Evolutionary conservation across 2,797 vertebrate species (phyloP), one percentile per base, ranked within the genome.

Genomic region (Paguma larvata): DNA sequence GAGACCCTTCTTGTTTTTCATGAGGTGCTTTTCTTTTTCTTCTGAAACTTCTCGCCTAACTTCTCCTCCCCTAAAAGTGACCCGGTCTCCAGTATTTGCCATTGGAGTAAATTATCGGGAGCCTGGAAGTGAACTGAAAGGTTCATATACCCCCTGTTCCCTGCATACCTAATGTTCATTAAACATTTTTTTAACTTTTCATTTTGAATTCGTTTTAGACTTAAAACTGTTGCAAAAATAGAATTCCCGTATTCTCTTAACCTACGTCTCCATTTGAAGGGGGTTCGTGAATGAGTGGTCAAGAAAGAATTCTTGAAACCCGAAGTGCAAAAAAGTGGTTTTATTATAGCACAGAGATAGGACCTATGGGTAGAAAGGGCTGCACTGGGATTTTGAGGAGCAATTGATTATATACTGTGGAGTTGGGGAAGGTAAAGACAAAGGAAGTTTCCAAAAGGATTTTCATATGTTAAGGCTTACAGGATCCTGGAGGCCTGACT

Each of bases 181-280:
- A 84, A 68, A 56, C 15, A 1, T 10, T 38, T 85, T 72, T 44
- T 62, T 62, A 53, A 67, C n/a, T 95, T 94, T 46, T 91, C 25
- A 53, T 96, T 94, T 96, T 96, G 13, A 83, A 44, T 78, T 86
- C 38, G 27, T 90, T 96, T 84, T 83, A 84, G 70, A 53, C 30
- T 90, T 95, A 78, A 83, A 95, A 84, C 34, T 92, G 53, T 92
- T 94, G 51, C 38, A 83, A 90, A 65, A 67, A 75, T 23, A 83
- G n/a, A 92, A 89, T 88, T 86, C 14, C 53, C 48, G 63, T 21
- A 38, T 82, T 32, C 7, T 79, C 14, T 88, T 86, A 84, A 77
- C 9, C 48, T 34, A 30, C 18, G 86, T 75, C 89, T 79, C 48
- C 11, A 9, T 56, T 56, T 56, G 53, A 56, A 56, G 53, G 19